These are phyloP conservation scores for Chiridota heheva DNA, from an alignment of 35 echinoderm and acorn worm genomes.

Conservation along the genomic window DNA sequence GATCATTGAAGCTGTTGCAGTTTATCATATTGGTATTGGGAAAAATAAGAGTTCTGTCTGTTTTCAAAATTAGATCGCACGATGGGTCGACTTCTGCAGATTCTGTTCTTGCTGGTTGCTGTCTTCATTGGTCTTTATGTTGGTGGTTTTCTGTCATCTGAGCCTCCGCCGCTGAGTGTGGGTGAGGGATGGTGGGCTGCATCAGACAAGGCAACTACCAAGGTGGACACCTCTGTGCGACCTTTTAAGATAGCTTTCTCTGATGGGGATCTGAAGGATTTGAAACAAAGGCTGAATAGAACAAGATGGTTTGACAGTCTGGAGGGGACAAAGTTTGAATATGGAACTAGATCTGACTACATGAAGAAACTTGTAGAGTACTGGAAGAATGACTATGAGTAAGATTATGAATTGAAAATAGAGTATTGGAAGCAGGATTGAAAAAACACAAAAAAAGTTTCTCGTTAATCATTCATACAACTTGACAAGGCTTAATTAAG, in stretches of 20 bases:
- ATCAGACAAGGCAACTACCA: conserved; percentile 1
- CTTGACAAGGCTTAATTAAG: too few species aligned
- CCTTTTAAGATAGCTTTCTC: conserved; percentile 48
- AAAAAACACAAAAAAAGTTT: too few species aligned
- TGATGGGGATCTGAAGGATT: conserved; percentile 41
- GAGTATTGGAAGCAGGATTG: too few species aligned
- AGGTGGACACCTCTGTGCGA: conserved; percentile 56
- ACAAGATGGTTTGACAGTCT: conserved; percentile 74
- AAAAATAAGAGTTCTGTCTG: too few species aligned
- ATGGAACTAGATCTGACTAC: conserved; percentile 67
- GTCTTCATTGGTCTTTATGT: conserved; percentile 24
- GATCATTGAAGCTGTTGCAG: too few species aligned
- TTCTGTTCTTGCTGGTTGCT: conserved; percentile 11
- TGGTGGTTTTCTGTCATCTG: conserved; percentile 7
- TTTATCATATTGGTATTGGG: too few species aligned
- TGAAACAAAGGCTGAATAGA: conserved; percentile 61
- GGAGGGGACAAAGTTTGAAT: conserved; percentile 71
- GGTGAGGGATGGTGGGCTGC: conserved; percentile 60
- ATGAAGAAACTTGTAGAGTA: conserved; percentile 74
- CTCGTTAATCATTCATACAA: too few species aligned
- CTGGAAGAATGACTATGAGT: conserved; percentile 79
- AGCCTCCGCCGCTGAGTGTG: background rate
- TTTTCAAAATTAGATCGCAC: too few species aligned
- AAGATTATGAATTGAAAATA: conserved; percentile 1
- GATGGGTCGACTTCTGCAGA: conserved; percentile 34